Percentiles rank a stretch among this genome's conserved stretches.
Evolutionary conservation across 2,113 vertebrate genomes (phyloP).

Genomic region (Eclectus roratus): DNA sequence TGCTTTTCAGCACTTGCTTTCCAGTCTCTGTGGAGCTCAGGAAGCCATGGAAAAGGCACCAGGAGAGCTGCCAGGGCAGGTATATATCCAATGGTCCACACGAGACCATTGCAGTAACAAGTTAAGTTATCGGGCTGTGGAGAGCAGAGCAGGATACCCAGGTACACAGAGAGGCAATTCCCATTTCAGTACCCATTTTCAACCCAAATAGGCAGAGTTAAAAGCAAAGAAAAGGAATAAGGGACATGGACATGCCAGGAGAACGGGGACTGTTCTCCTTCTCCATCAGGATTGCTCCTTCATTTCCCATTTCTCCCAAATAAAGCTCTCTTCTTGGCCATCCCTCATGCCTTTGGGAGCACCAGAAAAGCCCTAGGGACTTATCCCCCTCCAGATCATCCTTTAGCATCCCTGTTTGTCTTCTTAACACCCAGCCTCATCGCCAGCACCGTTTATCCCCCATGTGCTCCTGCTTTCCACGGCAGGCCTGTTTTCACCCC

Average conservation of each 20-base stretch:
- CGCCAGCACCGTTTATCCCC: constrained; percentile 2
- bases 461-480: not conserved
- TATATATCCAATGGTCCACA: not conserved
- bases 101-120: rapidly evolving
- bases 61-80: not conserved
- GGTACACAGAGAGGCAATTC: not conserved
- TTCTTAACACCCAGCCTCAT: constrained; percentile 39
- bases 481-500: not conserved
- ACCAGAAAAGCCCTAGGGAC: constrained; percentile 23
- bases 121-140: rapidly evolving
- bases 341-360: not conserved
- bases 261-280: not conserved
- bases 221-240: not conserved
- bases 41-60: not conserved
- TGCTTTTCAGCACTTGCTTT: not conserved
- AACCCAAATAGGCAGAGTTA: not conserved
- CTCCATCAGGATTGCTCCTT: not conserved
- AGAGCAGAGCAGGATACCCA: not conserved
- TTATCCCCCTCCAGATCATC: constrained; percentile 20
- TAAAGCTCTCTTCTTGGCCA: constrained; percentile 36
- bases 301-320: constrained; percentile 3
- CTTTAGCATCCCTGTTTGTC: constrained; percentile 32
- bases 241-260: not conserved
- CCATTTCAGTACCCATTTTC: not conserved
- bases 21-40: not conserved